Evolutionary conservation across 2,797 vertebrate genomes (phyloP).

Genomic region (Mustela erminea): DNA sequence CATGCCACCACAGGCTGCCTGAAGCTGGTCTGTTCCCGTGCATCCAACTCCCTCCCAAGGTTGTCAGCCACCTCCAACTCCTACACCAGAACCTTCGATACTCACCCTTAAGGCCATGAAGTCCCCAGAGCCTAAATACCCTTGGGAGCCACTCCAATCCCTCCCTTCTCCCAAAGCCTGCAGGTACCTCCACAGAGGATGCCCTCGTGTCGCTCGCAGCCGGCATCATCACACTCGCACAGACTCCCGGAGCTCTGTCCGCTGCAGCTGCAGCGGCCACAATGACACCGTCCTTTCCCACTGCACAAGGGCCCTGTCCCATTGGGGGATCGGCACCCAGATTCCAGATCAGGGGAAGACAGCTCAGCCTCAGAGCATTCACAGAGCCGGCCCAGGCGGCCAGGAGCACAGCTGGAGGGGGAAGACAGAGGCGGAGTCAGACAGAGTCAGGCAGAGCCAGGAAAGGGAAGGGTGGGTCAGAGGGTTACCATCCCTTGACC

Average conservation of each 20-base stretch:
- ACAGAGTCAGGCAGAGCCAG: background rate
- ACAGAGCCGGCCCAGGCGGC: slow-evolving; percentile 86
- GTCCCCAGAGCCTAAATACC: background rate
- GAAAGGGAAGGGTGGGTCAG: background rate
- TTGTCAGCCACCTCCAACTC: background rate
- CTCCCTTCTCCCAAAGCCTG: background rate
- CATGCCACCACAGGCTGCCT: background rate
- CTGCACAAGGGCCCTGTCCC: slow-evolving; percentile 86
- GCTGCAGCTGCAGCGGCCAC: slow-evolving; percentile 88
- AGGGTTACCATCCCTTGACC: background rate
- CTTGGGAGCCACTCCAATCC: background rate
- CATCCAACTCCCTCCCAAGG: background rate
- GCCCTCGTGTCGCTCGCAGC: slow-evolving; percentile 86
- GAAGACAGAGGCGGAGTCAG: background rate
- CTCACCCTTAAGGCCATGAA: background rate
- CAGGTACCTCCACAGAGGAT: slow-evolving; percentile 88
- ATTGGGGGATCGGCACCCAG: slow-evolving; percentile 82
- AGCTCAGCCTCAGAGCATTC: slow-evolving; percentile 78
- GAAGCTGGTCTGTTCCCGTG: background rate
- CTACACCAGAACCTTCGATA: background rate
- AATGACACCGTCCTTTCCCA: slow-evolving; percentile 89
- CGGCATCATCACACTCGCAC: slow-evolving; percentile 88
- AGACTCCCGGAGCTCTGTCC: slow-evolving; percentile 74
- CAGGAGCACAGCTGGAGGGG: slow-evolving; percentile 85
- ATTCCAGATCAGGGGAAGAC: slow-evolving; percentile 74